These are phyloP conservation scores for Myocastor coypus DNA, from an alignment of 2,113 vertebrate species.

Conservation along the genomic window DNA sequence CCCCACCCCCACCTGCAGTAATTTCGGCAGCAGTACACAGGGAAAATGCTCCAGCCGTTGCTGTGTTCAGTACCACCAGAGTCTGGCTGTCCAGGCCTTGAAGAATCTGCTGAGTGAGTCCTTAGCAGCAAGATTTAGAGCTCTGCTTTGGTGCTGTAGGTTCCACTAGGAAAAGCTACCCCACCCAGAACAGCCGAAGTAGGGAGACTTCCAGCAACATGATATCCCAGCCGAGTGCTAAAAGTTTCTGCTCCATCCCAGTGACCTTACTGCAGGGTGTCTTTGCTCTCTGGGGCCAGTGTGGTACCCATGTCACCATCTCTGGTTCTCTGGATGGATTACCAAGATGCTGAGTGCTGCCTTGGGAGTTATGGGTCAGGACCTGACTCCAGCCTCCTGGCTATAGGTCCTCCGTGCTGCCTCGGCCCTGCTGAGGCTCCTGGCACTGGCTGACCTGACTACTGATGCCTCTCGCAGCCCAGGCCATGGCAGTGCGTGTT, in stretches of 20 bases:
- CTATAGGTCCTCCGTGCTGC: neutral
- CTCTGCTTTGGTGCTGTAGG: neutral
- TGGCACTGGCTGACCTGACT: neutral
- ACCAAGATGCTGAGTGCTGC: neutral
- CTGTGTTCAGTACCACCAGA: neutral
- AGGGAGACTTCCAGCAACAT: neutral
- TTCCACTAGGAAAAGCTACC: neutral
- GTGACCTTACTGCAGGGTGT: neutral
- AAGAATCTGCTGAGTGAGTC: neutral
- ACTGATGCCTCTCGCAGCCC: fast-evolving
- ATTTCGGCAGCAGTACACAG: neutral
- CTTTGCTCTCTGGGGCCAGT: too few relatives aligned
- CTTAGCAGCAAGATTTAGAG: neutral
- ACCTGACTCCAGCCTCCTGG: neutral
- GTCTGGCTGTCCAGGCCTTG: neutral
- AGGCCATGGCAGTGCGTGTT: too few relatives aligned
- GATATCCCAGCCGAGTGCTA: neutral
- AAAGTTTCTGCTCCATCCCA: neutral
- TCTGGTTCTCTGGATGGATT: neutral
- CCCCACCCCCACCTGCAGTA: neutral
- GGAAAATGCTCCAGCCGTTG: neutral
- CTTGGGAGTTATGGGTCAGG: neutral
- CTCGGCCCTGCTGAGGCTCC: neutral
- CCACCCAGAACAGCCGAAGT: neutral
- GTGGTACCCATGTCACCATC: neutral